Evolutionary conservation across 2,888 invertebrate genomes (phyloP).

Genomic region (Unio delphinus): DNA sequence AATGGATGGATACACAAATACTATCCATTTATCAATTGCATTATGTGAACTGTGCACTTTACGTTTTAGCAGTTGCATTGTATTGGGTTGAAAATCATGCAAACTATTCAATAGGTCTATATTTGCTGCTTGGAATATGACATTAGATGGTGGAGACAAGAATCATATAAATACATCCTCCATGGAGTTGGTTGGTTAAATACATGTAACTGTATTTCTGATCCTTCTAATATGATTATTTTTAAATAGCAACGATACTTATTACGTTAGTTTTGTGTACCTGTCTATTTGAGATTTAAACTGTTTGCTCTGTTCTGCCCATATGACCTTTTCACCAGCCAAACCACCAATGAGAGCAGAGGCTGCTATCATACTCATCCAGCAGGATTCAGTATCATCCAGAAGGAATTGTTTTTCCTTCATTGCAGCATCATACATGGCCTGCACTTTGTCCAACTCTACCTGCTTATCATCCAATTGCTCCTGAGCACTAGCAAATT

Average conservation of each 20-base stretch:
- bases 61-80: no score
- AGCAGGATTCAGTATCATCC: constrained; percentile 68
- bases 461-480: constrained; percentile 92
- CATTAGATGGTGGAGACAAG: neutral
- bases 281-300: constrained; percentile 75
- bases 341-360: constrained; percentile 69
- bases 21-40: no score
- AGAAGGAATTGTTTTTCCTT: constrained; percentile 81
- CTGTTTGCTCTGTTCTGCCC: constrained; percentile 65
- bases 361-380: constrained; percentile 68
- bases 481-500: constrained; percentile 88
- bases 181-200: no score
- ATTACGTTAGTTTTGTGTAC: constrained; percentile 19
- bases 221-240: no score
- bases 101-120: no score
- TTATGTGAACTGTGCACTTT: no score
- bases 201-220: no score
- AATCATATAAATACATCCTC: neutral
- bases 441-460: constrained; percentile 90
- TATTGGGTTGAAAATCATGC: no score
- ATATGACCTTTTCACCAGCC: constrained; percentile 56
- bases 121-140: neutral
- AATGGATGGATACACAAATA: no score
- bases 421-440: constrained; percentile 93
- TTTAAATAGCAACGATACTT: no score